Percentiles rank a stretch among this genome's conserved stretches.
These are phyloP conservation scores for Eupeodes latifasciatus DNA, from an alignment of 2,888 invertebrate species.

Conservation along the genomic window DNA sequence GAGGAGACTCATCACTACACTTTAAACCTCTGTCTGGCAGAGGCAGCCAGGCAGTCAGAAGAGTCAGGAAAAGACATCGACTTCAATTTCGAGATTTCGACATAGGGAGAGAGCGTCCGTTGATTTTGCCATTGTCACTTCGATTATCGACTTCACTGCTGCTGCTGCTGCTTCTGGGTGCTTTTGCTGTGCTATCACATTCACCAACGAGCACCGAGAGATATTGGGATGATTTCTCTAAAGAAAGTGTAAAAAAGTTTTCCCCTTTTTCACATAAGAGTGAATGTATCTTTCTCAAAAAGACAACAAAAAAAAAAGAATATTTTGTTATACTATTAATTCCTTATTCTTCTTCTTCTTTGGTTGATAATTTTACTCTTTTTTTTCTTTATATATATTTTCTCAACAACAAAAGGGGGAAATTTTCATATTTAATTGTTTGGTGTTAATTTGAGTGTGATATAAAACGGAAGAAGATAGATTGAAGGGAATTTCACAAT, in stretches of 20 bases:
- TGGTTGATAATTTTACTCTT: background rate
- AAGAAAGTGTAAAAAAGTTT: conserved; percentile 69
- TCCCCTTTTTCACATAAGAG: conserved; percentile 43
- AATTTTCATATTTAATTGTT: conserved; percentile 71
- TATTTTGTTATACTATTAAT: conserved; percentile 25
- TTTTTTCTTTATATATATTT: background rate
- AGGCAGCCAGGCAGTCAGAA: background rate
- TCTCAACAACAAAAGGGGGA: conserved; percentile 41
- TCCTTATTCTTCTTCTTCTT: background rate
- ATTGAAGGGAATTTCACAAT: conserved; percentile 68
- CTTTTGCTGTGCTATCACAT: no score
- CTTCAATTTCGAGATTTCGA: background rate
- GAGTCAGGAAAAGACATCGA: conserved; percentile 4
- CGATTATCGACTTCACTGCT: no score
- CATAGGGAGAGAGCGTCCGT: conserved; percentile 34
- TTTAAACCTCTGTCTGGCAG: background rate
- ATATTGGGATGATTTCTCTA: conserved; percentile 69
- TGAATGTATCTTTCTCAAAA: conserved; percentile 13
- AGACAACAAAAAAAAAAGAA: background rate
- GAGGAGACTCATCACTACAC: conserved; percentile 1
- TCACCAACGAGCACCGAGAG: background rate
- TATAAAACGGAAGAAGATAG: conserved; percentile 59
- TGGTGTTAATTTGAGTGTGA: conserved; percentile 72
- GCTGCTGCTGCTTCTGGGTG: no score
- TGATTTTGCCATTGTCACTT: no score